Evolutionary conservation across 2,113 vertebrate species (phyloP).

Genomic region (Myotis yumanensis): DNA sequence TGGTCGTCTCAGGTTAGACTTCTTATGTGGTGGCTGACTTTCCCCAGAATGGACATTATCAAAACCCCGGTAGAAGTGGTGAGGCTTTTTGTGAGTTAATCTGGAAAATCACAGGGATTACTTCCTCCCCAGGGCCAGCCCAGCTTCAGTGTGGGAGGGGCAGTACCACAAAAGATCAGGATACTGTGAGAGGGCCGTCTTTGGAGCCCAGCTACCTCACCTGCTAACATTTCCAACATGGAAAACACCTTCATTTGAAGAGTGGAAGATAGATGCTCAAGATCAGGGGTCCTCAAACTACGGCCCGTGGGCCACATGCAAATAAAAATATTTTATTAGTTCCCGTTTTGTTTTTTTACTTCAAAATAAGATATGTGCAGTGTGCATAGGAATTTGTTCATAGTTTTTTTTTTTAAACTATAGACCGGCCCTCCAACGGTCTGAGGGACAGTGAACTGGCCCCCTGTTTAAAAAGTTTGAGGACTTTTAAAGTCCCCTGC

Average conservation of each 20-base stretch:
- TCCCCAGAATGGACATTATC: neutral
- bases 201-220: neutral
- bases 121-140: neutral
- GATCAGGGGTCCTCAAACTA: neutral
- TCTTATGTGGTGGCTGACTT: neutral
- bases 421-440: too few relatives aligned
- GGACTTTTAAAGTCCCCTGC: too few relatives aligned
- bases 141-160: neutral
- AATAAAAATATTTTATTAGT: too few relatives aligned
- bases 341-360: too few relatives aligned
- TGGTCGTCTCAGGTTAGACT: neutral
- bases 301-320: too few relatives aligned
- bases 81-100: neutral
- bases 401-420: too few relatives aligned
- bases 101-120: neutral
- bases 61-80: neutral
- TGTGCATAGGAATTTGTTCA: too few relatives aligned
- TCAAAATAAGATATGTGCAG: too few relatives aligned
- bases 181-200: neutral
- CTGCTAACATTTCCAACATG: neutral
- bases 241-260: neutral
- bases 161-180: neutral
- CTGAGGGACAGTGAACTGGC: too few relatives aligned
- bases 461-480: too few relatives aligned
- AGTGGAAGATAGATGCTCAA: neutral